Base-by-base conservation (phyloP, 2,797 vertebrate species). In the Streptopelia turtur region DNA sequence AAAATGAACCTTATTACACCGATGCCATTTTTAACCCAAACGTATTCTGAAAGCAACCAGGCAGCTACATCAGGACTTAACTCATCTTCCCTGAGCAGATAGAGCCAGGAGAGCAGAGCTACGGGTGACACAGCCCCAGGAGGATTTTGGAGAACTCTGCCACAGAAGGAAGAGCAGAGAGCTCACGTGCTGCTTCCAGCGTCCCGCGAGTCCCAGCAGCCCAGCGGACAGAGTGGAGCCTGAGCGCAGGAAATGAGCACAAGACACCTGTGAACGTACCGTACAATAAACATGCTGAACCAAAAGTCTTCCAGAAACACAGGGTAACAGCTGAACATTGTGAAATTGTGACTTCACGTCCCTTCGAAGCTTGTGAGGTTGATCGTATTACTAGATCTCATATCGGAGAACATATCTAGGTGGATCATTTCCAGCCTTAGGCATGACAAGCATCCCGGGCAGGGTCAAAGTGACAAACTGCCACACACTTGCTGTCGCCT, bases 401-500 rank as follows among this genome's bases (percentile, higher is more conserved):
- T 18, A 10, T 45, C 35, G 14, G 20, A 66, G 41, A 4, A 22
- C 23, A 10, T 2, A 10, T 0, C 3, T 1, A 11, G 23, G 33
- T 6, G 23, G 43, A 53, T 9, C 1, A 23, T 5, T 10, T 47
- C 53, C 39, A 17, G 16, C 0, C 0, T 1, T 18, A 24, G 63
- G 45, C 11, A 20, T 0, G 5, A 25, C 11, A 5, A 33, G 33
- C 4, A 0, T 11, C 53, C 4, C 22, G 5, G 11, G 4, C 33
- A 30, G 20, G 14, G 28, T 8, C 35, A 3, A 5, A 11, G 59
- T 0, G 13, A 43, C 8, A 2, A 6, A 6, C 35, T 31, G 57
- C 6, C 0, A 3, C 3, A 16, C 23, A 1, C 20, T 11, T 8
- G 30, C 33, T 39, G 2, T 7, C 7, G 2, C 3, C 8, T 23